Conservation (phyloP, 1,140 invertebrate genomes). For the Bombus haemorrhoidalis region DNA sequence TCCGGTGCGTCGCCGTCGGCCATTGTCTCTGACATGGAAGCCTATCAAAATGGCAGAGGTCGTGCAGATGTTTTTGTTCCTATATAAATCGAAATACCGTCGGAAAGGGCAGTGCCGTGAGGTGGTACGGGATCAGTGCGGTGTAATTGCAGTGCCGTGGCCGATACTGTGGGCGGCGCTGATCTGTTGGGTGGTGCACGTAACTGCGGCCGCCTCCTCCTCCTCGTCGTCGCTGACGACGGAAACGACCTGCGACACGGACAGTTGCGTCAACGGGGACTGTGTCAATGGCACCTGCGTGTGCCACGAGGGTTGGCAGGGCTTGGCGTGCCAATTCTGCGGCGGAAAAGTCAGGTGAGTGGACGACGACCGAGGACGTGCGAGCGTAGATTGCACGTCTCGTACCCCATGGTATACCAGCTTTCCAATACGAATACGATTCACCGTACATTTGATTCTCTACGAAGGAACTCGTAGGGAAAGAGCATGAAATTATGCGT, state of each 20-base stretch:
- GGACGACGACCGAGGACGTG: neutral
- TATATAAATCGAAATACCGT: constrained; percentile 92
- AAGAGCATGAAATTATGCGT: neutral
- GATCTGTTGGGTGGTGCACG: constrained; percentile 60
- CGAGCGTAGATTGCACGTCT: neutral
- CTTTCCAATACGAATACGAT: neutral
- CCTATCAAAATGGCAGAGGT: constrained; percentile 88
- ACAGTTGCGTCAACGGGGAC: constrained; percentile 87
- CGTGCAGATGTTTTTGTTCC: constrained; percentile 92
- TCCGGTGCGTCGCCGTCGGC: constrained; percentile 75
- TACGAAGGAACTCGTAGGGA: neutral
- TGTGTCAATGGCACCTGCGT: constrained; percentile 94
- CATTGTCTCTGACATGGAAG: constrained; percentile 82
- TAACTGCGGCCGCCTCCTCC: constrained; percentile 64
- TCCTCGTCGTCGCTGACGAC: constrained; percentile 63
- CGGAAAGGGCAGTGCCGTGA: constrained; percentile 84
- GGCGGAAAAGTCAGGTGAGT: constrained; percentile 94
- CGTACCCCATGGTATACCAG: too few species aligned
- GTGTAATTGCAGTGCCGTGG: constrained; percentile 55
- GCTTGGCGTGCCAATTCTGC: constrained; percentile 93
- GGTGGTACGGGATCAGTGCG: constrained; percentile 45
- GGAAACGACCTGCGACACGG: constrained; percentile 77
- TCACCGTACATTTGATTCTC: neutral
- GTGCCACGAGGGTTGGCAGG: constrained; percentile 95
- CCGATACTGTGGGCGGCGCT: constrained; percentile 64